Conservation (phyloP, 2,888 invertebrate species). For the Fragum fragum region DNA sequence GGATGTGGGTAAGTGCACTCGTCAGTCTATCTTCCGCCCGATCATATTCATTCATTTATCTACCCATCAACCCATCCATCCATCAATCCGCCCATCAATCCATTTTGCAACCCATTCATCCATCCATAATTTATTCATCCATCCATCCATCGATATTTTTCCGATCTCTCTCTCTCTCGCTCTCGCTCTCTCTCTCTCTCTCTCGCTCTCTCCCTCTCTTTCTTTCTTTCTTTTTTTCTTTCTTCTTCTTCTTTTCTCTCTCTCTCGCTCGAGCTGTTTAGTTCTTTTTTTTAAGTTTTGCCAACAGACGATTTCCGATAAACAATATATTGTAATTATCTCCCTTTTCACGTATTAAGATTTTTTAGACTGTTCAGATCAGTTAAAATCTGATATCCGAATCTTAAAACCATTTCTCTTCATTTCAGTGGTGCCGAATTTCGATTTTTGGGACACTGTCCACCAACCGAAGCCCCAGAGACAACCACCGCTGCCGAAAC, state of each 20-base stretch:
- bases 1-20: conserved; percentile 8
- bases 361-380: no score
- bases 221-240: neutral
- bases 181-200: no score
- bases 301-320: neutral
- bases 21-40: no score
- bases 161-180: neutral
- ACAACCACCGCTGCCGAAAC: conserved; percentile 10
- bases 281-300: neutral
- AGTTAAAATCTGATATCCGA: no score
- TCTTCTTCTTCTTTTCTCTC: neutral
- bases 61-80: no score
- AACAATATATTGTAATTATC: neutral
- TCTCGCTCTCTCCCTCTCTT: neutral
- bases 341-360: neutral
- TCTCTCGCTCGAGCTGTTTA: neutral
- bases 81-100: no score
- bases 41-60: no score
- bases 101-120: no score
- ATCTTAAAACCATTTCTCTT: no score
- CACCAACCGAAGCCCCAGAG: conserved; percentile 4
- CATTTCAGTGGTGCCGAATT: conserved; percentile 1
- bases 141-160: no score
- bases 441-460: conserved; percentile 8
- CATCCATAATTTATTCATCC: no score